Conservation (phyloP, 2,113 vertebrate species). For the Stigmatopora nigra region DNA sequence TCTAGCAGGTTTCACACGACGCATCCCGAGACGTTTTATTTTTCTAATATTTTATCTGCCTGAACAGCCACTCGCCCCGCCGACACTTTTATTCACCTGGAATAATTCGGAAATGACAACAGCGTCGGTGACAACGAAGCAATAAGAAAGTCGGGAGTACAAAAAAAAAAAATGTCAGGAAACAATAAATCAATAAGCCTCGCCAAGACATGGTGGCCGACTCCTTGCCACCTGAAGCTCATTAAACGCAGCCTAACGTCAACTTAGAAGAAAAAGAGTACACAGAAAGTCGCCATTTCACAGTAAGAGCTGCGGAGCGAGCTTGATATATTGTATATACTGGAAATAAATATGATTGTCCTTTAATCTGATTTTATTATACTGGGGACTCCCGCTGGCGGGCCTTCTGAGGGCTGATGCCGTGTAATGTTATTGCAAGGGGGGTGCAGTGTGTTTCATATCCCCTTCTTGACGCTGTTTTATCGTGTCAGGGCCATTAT, state of each 20-base stretch:
- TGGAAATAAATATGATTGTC: conserved; percentile 95
- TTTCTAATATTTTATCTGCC: conserved; percentile 47
- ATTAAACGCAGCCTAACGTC: conserved; percentile 88
- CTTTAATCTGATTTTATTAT: conserved; percentile 99
- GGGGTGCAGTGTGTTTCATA: conserved; percentile 61
- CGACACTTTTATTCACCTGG: conserved; percentile 60
- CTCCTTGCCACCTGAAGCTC: conserved; percentile 79
- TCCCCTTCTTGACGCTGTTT: conserved; percentile 65
- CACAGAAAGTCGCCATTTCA: conserved; percentile 61
- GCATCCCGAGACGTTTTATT: conserved; percentile 39
- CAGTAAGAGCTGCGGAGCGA: conserved; percentile 64
- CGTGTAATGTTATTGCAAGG: conserved; percentile 87
- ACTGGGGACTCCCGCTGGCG: conserved; percentile 89
- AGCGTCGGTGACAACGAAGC: conserved; percentile 57
- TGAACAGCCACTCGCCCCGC: conserved; percentile 35
- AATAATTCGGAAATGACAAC: conserved; percentile 62
- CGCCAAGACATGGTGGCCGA: conserved; percentile 51
- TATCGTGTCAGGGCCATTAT: conserved; percentile 67
- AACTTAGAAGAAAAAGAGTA: conserved; percentile 83
- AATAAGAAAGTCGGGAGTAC: conserved; percentile 57
- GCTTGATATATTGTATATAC: conserved; percentile 94
- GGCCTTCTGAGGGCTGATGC: conserved; percentile 82
- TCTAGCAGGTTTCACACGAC: conserved; percentile 43
- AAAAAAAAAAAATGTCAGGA: conserved; percentile 43
- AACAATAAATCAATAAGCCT: conserved; percentile 73